Evolutionary conservation across 30 jellyfish, hydroid and myxozoan species (phyloP).

Genomic region (Catostylus mosaicus): DNA sequence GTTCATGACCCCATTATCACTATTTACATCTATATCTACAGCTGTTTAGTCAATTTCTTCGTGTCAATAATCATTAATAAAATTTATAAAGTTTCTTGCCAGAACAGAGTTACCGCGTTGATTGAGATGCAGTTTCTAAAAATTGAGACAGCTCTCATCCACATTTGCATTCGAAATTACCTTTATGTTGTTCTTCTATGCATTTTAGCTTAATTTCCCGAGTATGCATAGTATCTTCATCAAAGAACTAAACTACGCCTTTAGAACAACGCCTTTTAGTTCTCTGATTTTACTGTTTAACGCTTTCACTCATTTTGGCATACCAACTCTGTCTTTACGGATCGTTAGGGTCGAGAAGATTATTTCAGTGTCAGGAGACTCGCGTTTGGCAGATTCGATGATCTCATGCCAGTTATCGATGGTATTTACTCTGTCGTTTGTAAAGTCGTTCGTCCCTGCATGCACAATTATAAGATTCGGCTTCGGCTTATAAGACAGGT

Average conservation of each 20-base stretch:
- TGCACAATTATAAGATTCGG: neutral
- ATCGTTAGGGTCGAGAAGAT: constrained; percentile 3
- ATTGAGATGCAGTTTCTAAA: neutral
- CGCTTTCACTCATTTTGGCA: constrained; percentile 1
- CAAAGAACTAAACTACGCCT: too few relatives aligned
- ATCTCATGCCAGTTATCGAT: neutral
- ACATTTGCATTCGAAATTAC: neutral
- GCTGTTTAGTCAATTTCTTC: neutral
- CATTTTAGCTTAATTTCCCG: too few relatives aligned
- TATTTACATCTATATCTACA: constrained; percentile 11
- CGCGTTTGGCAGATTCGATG: neutral
- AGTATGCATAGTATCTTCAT: too few relatives aligned
- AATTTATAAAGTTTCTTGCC: constrained; percentile 1
- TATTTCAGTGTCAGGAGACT: neutral
- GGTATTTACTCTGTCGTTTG: neutral
- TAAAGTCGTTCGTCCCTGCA: neutral
- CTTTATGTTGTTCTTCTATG: constrained; percentile 5
- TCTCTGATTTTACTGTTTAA: constrained; percentile 20
- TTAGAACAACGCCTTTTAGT: too few relatives aligned
- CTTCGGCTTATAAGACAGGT: neutral
- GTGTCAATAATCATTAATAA: too few relatives aligned
- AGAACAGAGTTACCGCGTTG: constrained; percentile 1
- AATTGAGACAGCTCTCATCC: constrained; percentile 9
- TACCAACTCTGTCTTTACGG: neutral
- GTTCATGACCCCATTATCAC: neutral